Percentiles rank a stretch among this genome's conserved stretches.
phyloP scores from a whole-genome alignment of 1,140 invertebrate genomes.

The Zaprionus vittiger region DNA sequence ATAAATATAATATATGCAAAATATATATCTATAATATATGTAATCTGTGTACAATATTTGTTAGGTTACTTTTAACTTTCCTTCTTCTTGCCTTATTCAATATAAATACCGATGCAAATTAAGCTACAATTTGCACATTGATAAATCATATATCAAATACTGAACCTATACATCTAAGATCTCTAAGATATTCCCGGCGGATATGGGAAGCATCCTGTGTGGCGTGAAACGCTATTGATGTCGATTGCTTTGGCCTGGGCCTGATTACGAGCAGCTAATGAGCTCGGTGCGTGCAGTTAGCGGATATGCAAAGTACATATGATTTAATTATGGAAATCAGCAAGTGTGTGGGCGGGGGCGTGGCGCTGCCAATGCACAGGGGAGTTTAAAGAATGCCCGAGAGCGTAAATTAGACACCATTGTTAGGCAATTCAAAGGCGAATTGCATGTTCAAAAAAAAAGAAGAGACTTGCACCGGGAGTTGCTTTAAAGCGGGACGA shows the following conservation, averaged over 20 bases:
- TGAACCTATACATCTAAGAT: neutral
- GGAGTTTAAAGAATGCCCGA: slow-evolving; percentile 55
- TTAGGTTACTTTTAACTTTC: no score
- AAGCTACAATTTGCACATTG: neutral
- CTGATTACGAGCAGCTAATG: slow-evolving; percentile 71
- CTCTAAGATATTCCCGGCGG: neutral
- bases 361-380: slow-evolving; percentile 62
- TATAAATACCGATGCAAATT: neutral
- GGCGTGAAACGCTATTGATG: slow-evolving; percentile 42
- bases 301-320: slow-evolving; percentile 76
- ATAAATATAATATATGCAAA: no score
- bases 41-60: no score
- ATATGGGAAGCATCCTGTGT: neutral
- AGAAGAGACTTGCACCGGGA: neutral
- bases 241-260: slow-evolving; percentile 52
- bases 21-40: no score
- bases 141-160: neutral
- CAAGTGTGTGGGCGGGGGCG: slow-evolving; percentile 2
- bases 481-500: slow-evolving; percentile 55
- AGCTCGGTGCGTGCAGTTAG: slow-evolving; percentile 67
- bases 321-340: slow-evolving; percentile 73
- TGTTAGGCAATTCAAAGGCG: slow-evolving; percentile 66
- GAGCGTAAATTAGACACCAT: slow-evolving; percentile 73
- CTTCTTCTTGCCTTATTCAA: neutral
- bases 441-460: slow-evolving; percentile 32